Base-by-base conservation (phyloP, 2,797 vertebrate genomes). In the Mycteria americana region DNA sequence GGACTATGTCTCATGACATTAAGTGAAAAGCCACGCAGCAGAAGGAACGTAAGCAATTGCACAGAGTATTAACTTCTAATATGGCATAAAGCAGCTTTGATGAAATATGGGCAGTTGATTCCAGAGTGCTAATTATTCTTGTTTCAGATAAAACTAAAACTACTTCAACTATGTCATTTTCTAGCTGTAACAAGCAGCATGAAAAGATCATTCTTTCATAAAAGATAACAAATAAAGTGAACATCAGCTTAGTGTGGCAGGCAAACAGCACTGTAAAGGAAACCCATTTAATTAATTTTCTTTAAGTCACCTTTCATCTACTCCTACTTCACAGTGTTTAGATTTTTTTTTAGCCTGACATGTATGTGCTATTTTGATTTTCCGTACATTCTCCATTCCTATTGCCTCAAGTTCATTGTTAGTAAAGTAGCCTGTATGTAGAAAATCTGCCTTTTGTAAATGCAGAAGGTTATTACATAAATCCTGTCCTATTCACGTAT, bases 1-100 rank as follows among this genome's bases (percentile, higher is more conserved):
- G 43, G n/a, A n/a, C 45, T 24, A 5, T 22, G 25, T 83, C 81
- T 72, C 72, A 18, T 80, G 76, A 18, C 51, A 88, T 91, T 94
- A 90, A 92, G 85, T 65, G 72, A 95, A 97, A 97, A 96, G 31
- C 22, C 35, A 41, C 43, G 41, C 31, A 93, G 35, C 51, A 94
- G 68, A 95, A 89, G 39, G 60, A 92, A 72, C 12, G 9, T 75
- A 92, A 94, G 59, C 53, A 93, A 75, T 60, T 73, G 46, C 54
- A 57, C 9, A 91, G 78, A 63, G 6, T 87, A 77, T 86, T 97
- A 81, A 65, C 15, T 95, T 93, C 59, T 78, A 88, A 95, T 85
- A 92, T 25, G 48, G 23, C 17, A 84, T 64, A 85, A 88, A 92
- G 50, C 13, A 93, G 28, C 33, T 59, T 60, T 72, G 88, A 93